A percentile compares a stretch with the other conserved stretches of the same genome.
Evolutionary conservation across 2,797 vertebrate species (phyloP).

Genomic region (Rhynchonycteris naso): DNA sequence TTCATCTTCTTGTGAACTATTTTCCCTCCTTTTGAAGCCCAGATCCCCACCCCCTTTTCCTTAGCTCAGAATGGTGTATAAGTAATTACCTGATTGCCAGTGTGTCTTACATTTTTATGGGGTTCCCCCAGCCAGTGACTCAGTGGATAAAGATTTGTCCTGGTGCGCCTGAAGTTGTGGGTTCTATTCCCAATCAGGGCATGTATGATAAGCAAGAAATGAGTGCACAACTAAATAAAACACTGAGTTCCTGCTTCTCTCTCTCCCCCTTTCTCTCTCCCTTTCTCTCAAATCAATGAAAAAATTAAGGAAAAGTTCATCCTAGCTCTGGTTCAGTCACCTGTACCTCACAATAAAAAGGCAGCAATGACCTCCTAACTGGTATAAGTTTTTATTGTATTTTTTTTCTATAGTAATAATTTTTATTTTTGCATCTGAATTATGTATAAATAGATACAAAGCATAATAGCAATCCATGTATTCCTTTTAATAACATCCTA

Average conservation of each 20-base stretch:
- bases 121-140: too few species aligned
- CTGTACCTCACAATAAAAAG: background rate
- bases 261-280: too few species aligned
- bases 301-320: background rate
- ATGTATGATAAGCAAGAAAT: too few species aligned
- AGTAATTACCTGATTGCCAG: background rate
- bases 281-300: too few species aligned
- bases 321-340: background rate
- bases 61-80: background rate
- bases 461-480: background rate
- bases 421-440: background rate
- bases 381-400: background rate
- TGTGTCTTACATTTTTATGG: background rate
- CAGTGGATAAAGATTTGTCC: too few species aligned
- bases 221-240: too few species aligned
- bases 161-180: too few species aligned
- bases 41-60: background rate
- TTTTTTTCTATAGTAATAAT: background rate
- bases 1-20: too few species aligned
- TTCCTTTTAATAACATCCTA: background rate
- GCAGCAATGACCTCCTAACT: background rate
- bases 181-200: too few species aligned
- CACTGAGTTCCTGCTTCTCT: too few species aligned
- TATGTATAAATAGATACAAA: background rate
- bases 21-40: background rate